phyloP scores from a whole-genome alignment of 2,888 invertebrate genomes.

The Amphipyra tragopoginis region DNA sequence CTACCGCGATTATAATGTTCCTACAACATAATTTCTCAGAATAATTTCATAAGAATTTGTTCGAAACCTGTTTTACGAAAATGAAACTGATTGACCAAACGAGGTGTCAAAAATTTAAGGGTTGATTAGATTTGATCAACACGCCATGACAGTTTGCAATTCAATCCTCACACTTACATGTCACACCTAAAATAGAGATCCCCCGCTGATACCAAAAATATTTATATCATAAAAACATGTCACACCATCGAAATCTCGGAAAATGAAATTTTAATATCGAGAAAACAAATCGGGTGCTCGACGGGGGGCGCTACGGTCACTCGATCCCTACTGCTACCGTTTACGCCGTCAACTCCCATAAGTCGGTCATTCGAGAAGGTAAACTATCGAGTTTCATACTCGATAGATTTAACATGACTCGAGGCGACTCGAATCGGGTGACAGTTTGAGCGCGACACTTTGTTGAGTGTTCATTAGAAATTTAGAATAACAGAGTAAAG shows the following conservation, averaged over 20 bases:
- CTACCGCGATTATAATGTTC: conserved; percentile 13
- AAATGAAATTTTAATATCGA: conserved; percentile 63
- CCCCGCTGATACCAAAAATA: conserved; percentile 55
- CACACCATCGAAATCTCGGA: conserved; percentile 57
- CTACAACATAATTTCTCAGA: conserved; percentile 1
- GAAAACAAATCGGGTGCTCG: conserved; percentile 64
- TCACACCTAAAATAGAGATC: conserved; percentile 55
- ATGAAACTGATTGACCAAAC: neutral
- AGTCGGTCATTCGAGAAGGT: conserved; percentile 66
- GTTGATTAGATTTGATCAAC: conserved; percentile 18
- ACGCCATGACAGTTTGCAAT: conserved; percentile 41
- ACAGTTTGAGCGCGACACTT: conserved; percentile 56
- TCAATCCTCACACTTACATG: conserved; percentile 37
- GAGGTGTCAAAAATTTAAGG: conserved; percentile 35
- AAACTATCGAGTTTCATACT: conserved; percentile 78
- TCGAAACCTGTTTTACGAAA: neutral
- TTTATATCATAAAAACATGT: conserved; percentile 54
- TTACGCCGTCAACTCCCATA: conserved; percentile 74
- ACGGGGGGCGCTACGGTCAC: conserved; percentile 82
- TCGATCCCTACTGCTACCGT: conserved; percentile 83
- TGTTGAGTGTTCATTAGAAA: conserved; percentile 21
- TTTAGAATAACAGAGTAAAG: conserved; percentile 1
- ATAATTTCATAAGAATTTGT: neutral
- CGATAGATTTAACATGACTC: conserved; percentile 77
- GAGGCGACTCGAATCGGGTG: conserved; percentile 64